Conservation (phyloP, 92 coral and sea anemone species). For the Porites divaricata region DNA sequence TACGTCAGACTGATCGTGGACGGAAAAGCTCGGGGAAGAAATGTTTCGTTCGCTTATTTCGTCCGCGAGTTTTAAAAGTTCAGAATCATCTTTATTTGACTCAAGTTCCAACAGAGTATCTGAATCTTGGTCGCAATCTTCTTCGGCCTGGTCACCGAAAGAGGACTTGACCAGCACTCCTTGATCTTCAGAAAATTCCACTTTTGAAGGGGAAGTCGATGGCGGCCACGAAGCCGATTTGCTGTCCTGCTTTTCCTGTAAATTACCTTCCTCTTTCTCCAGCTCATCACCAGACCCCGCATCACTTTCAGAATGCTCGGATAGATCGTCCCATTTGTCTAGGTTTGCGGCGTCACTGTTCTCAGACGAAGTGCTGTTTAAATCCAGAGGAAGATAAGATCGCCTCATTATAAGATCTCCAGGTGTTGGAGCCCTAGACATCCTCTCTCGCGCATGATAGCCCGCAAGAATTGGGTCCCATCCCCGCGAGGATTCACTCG, state of each 20-base stretch:
- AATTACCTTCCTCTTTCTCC: not conserved
- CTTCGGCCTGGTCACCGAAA: not conserved
- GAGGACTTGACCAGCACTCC: not conserved
- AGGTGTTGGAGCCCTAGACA: slow-evolving; percentile 94
- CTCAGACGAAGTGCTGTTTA: slow-evolving; percentile 95
- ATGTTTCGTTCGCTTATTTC: slow-evolving; percentile 53
- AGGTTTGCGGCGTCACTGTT: slow-evolving; percentile 65
- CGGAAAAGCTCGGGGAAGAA: slow-evolving; percentile 17
- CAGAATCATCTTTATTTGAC: slow-evolving; percentile 77
- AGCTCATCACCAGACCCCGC: slow-evolving; percentile 30
- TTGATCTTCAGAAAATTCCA: slow-evolving; percentile 28
- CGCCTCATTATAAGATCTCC: slow-evolving; percentile 84
- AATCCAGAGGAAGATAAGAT: slow-evolving; percentile 87
- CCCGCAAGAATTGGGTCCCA: slow-evolving; percentile 99
- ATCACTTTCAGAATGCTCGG: slow-evolving; percentile 47
- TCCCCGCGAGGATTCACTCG: slow-evolving; percentile 87
- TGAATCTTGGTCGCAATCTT: slow-evolving; percentile 32
- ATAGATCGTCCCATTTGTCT: slow-evolving; percentile 61
- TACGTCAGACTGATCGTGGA: slow-evolving; percentile 2
- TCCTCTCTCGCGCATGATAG: slow-evolving; percentile 88
- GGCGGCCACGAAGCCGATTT: not conserved
- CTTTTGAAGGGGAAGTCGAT: not conserved
- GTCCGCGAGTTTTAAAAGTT: slow-evolving; percentile 71
- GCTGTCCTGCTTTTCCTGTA: not conserved
- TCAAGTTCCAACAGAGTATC: slow-evolving; percentile 62